These are phyloP conservation scores for Tipula confusa DNA, from an alignment of 2,888 invertebrate species.

Conservation along the genomic window DNA sequence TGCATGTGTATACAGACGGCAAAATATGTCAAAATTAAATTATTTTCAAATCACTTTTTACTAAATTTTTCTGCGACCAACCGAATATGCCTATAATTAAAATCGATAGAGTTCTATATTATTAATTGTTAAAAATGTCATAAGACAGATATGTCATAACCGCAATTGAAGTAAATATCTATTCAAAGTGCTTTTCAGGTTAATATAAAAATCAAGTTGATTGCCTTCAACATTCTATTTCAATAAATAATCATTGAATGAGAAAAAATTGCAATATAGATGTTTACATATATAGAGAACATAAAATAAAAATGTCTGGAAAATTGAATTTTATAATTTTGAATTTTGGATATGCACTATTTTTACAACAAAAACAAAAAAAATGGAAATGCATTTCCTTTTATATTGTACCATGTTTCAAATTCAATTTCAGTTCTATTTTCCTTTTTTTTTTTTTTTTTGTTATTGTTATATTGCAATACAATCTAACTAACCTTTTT, in stretches of 20 bases:
- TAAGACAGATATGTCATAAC: not conserved
- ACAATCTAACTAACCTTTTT: not conserved
- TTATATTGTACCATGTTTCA: not conserved
- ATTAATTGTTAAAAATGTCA: not conserved
- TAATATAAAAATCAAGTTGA: not conserved
- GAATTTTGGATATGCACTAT: not conserved
- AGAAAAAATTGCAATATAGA: not conserved
- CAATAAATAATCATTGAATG: not conserved
- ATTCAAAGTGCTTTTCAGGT: not conserved
- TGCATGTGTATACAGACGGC: not conserved
- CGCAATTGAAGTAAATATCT: not conserved
- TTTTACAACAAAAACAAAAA: not conserved
- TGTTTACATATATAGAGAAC: not conserved
- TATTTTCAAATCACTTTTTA: not conserved
- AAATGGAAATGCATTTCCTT: not conserved
- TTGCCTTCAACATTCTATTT: not conserved
- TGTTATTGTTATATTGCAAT: constrained; percentile 8
- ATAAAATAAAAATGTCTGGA: constrained; percentile 7
- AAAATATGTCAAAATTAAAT: not conserved
- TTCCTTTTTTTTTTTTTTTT: not conserved
- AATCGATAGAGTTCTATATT: not conserved
- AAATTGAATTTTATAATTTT: constrained; percentile 12
- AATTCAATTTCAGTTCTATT: not conserved
- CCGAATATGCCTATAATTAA: not conserved
- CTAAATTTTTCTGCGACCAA: not conserved